phyloP scores from a whole-genome alignment of 2,797 vertebrate species.

The Nyctibius grandis region DNA sequence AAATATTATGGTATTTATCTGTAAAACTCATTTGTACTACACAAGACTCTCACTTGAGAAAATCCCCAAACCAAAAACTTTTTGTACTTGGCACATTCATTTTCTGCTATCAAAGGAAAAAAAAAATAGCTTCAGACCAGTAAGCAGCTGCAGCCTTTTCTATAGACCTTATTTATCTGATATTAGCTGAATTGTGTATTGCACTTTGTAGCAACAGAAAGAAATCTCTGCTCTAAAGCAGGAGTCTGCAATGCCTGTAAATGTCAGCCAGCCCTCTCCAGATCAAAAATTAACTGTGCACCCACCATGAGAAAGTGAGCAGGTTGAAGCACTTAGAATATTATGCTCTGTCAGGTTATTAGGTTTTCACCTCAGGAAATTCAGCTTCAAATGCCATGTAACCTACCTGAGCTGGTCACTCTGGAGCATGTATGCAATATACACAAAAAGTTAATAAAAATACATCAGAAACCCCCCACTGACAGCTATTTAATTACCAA shows the following conservation, averaged over 20 bases:
- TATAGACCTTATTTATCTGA: not conserved
- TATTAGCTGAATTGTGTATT: not conserved
- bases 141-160: conserved; percentile 19
- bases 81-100: not conserved
- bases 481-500: conserved; percentile 25
- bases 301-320: not conserved
- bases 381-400: not conserved
- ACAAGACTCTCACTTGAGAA: not conserved
- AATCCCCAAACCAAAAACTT: not conserved
- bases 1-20: not conserved
- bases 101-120: not conserved
- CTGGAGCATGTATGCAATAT: not conserved
- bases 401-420: not conserved
- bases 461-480: not conserved
- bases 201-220: not conserved
- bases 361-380: conserved; percentile 35
- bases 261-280: not conserved
- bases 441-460: conserved; percentile 6
- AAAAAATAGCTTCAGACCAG: not conserved
- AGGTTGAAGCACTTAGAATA: not conserved
- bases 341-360: not conserved
- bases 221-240: not conserved
- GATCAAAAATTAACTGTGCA: conserved; percentile 4
- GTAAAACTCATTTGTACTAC: not conserved
- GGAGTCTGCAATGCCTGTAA: not conserved